Percentiles rank a stretch among this genome's conserved stretches.
Conservation (phyloP, 2,113 vertebrate species). For the Mellivora capensis region DNA sequence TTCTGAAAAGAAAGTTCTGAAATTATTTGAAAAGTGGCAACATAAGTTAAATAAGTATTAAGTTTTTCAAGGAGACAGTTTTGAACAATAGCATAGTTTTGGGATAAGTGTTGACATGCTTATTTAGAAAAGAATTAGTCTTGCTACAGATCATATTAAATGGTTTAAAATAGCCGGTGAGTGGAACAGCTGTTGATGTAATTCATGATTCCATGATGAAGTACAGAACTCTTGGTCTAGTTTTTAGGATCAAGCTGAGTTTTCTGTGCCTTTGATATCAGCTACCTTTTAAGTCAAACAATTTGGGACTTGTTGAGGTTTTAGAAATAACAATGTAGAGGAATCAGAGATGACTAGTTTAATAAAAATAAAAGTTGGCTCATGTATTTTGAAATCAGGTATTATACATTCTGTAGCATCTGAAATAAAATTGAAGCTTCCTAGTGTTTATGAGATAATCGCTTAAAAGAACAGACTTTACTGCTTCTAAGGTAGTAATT, state of each 20-base stretch:
- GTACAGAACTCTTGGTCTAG: constrained; percentile 1
- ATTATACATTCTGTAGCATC: not conserved
- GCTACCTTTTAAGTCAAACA: not conserved
- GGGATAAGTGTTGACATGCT: not conserved
- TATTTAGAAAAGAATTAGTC: constrained; percentile 39
- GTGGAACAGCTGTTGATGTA: constrained; percentile 29
- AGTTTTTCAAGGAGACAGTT: not conserved
- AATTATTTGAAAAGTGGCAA: constrained; percentile 26
- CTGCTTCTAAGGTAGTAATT: constrained; percentile 8
- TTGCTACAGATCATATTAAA: constrained; percentile 13
- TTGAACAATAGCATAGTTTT: constrained; percentile 28
- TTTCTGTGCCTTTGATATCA: constrained; percentile 22
- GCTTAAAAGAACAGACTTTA: not conserved
- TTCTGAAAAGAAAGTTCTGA: not conserved
- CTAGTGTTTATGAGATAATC: not conserved
- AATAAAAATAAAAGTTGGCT: not conserved
- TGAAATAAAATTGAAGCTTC: constrained; percentile 24
- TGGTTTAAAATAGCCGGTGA: constrained; percentile 33
- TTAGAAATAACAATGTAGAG: not conserved
- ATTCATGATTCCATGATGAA: not conserved
- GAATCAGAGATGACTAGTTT: not conserved
- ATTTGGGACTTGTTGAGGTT: not conserved
- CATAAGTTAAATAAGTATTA: not conserved
- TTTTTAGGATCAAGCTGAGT: constrained; percentile 14
- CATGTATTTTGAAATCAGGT: not conserved